Base-by-base conservation (phyloP, 2,888 invertebrate genomes). In the Cryptosula pallasiana region DNA sequence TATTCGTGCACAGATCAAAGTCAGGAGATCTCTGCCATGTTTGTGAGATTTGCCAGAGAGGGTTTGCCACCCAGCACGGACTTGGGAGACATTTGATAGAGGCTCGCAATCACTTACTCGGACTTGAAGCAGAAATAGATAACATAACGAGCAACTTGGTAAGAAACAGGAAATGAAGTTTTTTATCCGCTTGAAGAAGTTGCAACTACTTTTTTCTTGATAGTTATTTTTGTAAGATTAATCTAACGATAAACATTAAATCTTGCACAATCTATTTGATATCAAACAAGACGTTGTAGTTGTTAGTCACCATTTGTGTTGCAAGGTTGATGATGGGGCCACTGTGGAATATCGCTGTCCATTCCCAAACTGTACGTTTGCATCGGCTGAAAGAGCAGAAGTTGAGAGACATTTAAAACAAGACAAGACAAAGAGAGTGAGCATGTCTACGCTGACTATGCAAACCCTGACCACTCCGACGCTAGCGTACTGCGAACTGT, bases 351-450 rank as follows among this genome's bases (percentile, higher is more conserved):
- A 55, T 25, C n/a, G 23, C 5, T 63, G 63, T 32, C 34, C 63
- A 5, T 27, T 63, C 9, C 32, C 32, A 32, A n/a, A 34, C 63
- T 63, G 63, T n/a, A n/a, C 3, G 2, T 63, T 63, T 34, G n/a
- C 2, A 5, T 63, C 63, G 5, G 9, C 27, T 9, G 27, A 32
- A 27, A 63, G 9, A 9, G 25, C 9, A 9, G 63, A 63, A 32
- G 63, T 63, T 2, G 34, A 63, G 34, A 27, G 32, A 32, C 63
- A 63, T 34, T 13, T 63, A 9, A 63, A 63, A 34, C 63, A 63
- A 32, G 63, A 63, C 63, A 63, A 63, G 32, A 32, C 32, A 32
- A 63, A 32, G n/a, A 32, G 16, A 32, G 9, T 63, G 27, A 27
- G 32, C 32, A 63, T 27, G 13, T 9, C 9, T n/a, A 32, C 63